Base-by-base conservation (phyloP, 1,140 invertebrate species). In the Caenorhabditis tropicalis region DNA sequence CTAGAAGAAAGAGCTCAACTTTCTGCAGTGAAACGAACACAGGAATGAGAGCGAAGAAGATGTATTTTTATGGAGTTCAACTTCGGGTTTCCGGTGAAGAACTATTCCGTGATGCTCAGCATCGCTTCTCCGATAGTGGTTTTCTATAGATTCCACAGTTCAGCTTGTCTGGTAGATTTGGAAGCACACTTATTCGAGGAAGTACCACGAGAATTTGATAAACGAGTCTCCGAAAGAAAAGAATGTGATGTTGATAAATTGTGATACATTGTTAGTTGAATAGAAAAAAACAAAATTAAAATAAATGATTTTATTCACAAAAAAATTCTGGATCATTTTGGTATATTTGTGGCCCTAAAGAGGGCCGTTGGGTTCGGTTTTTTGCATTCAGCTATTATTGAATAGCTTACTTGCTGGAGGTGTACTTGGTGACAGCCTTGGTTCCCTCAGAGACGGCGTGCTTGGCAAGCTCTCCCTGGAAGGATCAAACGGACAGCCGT, bases 391-490 rank as follows among this genome's bases (percentile, higher is more conserved):
- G n/a, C n/a, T n/a, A n/a, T n/a, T n/a, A n/a, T n/a, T n/a, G n/a
- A n/a, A n/a, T n/a, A 56, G 53, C 53, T 56, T 56, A 56, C 53
- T 93, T 93, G 86, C 92, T 91, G 86, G 90, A 92, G 80, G 92
- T 93, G 90, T 93, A 93, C 87, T 93, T 93, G 86, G 93, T 93
- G 24, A 93, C 93, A 84, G 93, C 93, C 87, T 94, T 94, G 74
- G 93, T 94, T 49, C 93, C 93, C 89, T 94, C 93, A 65, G 91
- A 92, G 0, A 94, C 93, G 43, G 93, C 93, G 89, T 94, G 93
- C 85, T 94, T 94, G 83, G 93, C 93, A 87, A 94, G 91, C 88
- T 94, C 93, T 83, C 94, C 94, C 19, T n/a, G 94, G 93, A 36
- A 94, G 89, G 24, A 94, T 88, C 4, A 94, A 91, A 51, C 93